A percentile compares a stretch with the other conserved stretches of the same genome.
phyloP scores from a whole-genome alignment of 2,797 vertebrate species.

The Tragelaphus oryx region DNA sequence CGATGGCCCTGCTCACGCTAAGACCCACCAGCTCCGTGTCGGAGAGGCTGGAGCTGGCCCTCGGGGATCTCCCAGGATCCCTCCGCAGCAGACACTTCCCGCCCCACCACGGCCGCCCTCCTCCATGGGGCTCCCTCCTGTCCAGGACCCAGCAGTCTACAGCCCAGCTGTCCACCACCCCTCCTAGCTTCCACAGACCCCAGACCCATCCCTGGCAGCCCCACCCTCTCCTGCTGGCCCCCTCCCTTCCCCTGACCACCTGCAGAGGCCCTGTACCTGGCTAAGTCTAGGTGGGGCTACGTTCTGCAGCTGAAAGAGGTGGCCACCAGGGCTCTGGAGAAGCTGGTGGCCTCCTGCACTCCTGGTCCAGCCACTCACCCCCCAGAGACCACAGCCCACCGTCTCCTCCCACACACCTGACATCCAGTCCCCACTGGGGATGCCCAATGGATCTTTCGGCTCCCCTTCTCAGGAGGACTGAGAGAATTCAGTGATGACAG shows the following conservation, averaged over 20 bases:
- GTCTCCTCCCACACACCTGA: neutral
- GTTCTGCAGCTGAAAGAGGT: neutral
- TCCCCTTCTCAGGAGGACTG: neutral
- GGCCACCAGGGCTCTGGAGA: neutral
- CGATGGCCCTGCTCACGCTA: neutral
- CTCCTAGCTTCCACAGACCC: neutral
- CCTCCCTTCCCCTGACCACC: neutral
- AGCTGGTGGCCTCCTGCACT: neutral
- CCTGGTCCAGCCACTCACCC: rapidly evolving
- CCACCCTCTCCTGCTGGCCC: neutral
- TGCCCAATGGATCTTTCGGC: neutral
- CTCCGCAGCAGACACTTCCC: rapidly evolving
- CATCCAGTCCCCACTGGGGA: neutral
- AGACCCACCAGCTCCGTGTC: neutral
- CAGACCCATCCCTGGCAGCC: neutral
- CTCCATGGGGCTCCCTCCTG: neutral
- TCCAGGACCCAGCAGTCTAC: neutral
- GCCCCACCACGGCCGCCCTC: neutral
- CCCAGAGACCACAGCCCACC: neutral
- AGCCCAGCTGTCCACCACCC: neutral
- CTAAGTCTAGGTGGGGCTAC: too few relatives aligned
- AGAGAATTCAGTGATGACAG: rapidly evolving
- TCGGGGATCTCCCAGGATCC: neutral
- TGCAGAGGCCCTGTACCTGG: rapidly evolving
- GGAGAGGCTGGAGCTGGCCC: neutral